Percentiles rank a stretch among this genome's conserved stretches.
These are phyloP conservation scores for Notoglanidium macrostoma DNA, from an alignment of 2,797 vertebrate genomes.

Conservation along the genomic window DNA sequence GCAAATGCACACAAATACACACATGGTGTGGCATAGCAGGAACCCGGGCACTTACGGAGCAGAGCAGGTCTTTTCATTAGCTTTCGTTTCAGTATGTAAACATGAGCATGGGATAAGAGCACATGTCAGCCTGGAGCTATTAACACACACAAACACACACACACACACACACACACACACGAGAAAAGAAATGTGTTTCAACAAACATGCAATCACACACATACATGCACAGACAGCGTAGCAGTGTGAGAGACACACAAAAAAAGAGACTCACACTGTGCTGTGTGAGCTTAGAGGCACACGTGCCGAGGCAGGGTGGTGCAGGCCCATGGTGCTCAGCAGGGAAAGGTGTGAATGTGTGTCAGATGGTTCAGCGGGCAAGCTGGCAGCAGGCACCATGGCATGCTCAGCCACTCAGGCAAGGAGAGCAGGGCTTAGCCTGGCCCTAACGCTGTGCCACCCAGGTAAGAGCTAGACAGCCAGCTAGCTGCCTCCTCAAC, in stretches of 20 bases:
- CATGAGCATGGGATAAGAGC: slow-evolving; percentile 38
- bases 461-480: slow-evolving; percentile 55
- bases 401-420: slow-evolving; percentile 69
- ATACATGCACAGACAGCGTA: slow-evolving; percentile 32
- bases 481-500: slow-evolving; percentile 51
- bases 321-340: slow-evolving; percentile 57
- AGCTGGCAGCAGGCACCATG: slow-evolving; percentile 77
- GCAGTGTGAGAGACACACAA: slow-evolving; percentile 37
- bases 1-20: slow-evolving; percentile 42
- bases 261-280: slow-evolving; percentile 50
- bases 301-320: slow-evolving; percentile 64
- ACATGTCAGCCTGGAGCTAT: slow-evolving; percentile 36
- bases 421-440: slow-evolving; percentile 70
- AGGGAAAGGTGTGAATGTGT: slow-evolving; percentile 95
- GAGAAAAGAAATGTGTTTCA: background rate
- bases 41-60: slow-evolving; percentile 49
- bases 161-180: slow-evolving; percentile 20
- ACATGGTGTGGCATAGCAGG: slow-evolving; percentile 42
- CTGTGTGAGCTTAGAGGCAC: slow-evolving; percentile 70
- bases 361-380: slow-evolving; percentile 89
- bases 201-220: slow-evolving; percentile 19
- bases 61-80: slow-evolving; percentile 51
- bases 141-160: slow-evolving; percentile 8
- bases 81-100: slow-evolving; percentile 51
- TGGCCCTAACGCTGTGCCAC: slow-evolving; percentile 57